phyloP scores from a whole-genome alignment of 2,113 vertebrate genomes.

The Chlamydotis undulata region DNA sequence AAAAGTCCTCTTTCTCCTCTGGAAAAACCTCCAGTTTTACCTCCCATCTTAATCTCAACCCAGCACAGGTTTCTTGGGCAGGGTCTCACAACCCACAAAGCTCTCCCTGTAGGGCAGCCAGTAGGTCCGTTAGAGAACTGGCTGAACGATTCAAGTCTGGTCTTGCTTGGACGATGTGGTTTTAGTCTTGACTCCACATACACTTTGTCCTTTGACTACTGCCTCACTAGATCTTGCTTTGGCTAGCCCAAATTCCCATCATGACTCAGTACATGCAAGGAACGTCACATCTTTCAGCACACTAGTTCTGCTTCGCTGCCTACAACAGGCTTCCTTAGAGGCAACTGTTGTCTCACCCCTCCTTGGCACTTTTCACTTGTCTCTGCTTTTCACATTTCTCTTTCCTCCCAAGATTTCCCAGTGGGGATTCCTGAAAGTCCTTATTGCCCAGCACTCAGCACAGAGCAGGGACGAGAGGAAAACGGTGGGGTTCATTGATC shows the following conservation, averaged over 20 bases:
- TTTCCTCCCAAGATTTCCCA: neutral
- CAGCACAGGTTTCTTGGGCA: neutral
- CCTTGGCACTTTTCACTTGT: neutral
- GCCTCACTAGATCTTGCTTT: neutral
- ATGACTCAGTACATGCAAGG: neutral
- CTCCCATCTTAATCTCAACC: neutral
- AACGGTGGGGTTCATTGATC: neutral
- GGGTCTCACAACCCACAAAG: neutral
- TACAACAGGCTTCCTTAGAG: neutral
- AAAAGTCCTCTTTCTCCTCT: neutral
- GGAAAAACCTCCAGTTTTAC: neutral
- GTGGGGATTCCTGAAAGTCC: neutral
- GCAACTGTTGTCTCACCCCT: neutral
- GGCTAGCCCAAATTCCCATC: neutral
- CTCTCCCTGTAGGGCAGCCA: neutral
- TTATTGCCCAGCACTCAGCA: neutral
- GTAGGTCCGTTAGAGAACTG: neutral
- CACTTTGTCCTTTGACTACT: neutral
- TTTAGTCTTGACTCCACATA: neutral
- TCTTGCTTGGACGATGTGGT: neutral
- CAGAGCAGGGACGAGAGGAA: neutral
- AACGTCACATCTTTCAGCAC: slow-evolving; percentile 15
- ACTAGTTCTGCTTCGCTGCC: neutral
- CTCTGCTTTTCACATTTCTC: neutral
- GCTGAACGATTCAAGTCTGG: neutral